phyloP scores from a whole-genome alignment of 2,113 vertebrate species.

The Boulengerochromis microlepis region DNA sequence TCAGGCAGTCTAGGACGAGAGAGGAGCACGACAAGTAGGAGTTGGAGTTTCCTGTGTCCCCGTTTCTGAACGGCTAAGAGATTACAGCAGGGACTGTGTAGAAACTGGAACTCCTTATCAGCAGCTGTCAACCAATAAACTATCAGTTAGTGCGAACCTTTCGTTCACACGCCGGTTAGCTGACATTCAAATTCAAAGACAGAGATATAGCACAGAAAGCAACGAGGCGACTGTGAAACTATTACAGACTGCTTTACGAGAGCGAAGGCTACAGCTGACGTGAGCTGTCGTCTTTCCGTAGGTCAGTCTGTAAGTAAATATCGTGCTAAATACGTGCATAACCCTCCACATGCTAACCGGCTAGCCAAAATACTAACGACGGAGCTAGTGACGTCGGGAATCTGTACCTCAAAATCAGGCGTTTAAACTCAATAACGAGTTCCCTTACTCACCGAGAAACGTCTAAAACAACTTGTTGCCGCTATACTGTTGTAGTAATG shows the following conservation, averaged over 20 bases:
- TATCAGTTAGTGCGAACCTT: neutral
- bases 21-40: neutral
- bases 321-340: neutral
- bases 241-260: neutral
- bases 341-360: constrained; percentile 56
- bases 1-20: constrained; percentile 4
- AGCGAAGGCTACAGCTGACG: neutral
- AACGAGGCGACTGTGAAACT: neutral
- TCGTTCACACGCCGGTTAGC: neutral
- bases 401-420: neutral
- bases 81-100: neutral
- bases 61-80: neutral
- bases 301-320: neutral
- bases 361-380: constrained; percentile 33
- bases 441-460: neutral
- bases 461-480: neutral
- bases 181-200: neutral
- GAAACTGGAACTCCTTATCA: neutral
- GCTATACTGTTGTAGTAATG: too few species aligned
- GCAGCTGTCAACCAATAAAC: neutral
- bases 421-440: neutral
- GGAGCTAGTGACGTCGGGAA: constrained; percentile 1
- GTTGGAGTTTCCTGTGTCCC: neutral
- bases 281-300: neutral
- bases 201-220: neutral